Evolutionary conservation across 2,113 vertebrate species (phyloP), one percentile per base, ranked within the genome.

Genomic region (Irena cyanogastra): DNA sequence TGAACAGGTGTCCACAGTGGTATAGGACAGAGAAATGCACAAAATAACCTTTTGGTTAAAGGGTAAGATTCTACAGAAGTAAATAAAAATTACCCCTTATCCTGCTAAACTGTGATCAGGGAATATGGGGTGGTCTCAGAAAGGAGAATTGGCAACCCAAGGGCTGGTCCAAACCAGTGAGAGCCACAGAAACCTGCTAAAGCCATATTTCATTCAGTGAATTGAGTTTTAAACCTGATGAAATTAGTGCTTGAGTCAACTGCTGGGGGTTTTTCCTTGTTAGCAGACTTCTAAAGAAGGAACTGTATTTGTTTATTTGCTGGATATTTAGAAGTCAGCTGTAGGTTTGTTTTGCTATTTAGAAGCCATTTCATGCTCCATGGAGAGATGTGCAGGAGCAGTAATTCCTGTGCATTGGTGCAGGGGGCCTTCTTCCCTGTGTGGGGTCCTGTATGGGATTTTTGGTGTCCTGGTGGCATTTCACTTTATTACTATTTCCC

Each of bases 401-500:
- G 3, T 89, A 76, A 30, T 13, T 39, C 1, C 21, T 24, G 14
- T 45, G 31, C 7, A 3, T 59, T 12, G 57, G 23, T 57, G n/a
- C 44, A 18, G 35, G 41, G 53, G 11, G 4, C 10, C 10, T 87
- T 68, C 22, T 83, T 68, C n/a, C 28, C 26, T 52, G 0, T 7
- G 0, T 3, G 11, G 9, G 6, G 17, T 64, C 33, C 23, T 35
- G 7, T 3, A 1, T 10, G 42, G 52, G 57, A 9, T 44, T 70
- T 76, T 74, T 50, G 19, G 7, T 77, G 76, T 89, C 50, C 72
- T 78, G 45, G 5, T 92, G 59, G 18, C 8, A 3, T n/a, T 75
- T 83, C 18, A 18, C 21, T 71, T 76, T 87, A 30, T 56, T 31
- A 23, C 21, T 10, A 3, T 10, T 5, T 75, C 6, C 45, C 27